Conservation (phyloP, 2,888 invertebrate species). For the Melanostoma mellinum region DNA sequence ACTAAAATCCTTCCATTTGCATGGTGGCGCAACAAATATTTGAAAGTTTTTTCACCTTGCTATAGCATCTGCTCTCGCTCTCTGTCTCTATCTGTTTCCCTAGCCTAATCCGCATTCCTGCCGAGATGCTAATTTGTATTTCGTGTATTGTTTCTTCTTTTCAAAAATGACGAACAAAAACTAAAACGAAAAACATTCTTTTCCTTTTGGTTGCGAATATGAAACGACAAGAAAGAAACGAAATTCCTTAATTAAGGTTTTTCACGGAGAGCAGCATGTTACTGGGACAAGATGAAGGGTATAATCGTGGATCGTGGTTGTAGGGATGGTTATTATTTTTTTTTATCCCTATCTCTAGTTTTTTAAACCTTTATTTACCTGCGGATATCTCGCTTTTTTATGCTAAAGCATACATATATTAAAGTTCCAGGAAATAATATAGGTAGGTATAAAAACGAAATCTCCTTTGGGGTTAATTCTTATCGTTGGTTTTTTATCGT, state of each 20-base stretch:
- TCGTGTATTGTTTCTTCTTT: constrained; percentile 35
- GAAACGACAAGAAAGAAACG: constrained; percentile 26
- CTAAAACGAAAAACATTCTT: no score
- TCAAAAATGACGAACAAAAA: no score
- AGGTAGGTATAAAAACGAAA: constrained; percentile 10
- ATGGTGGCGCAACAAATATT: constrained; percentile 64
- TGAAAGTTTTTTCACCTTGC: constrained; percentile 60
- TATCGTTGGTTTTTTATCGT: constrained; percentile 53
- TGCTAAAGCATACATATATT: constrained; percentile 53
- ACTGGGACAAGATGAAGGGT: constrained; percentile 45
- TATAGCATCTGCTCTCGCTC: background rate
- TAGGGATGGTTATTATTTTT: constrained; percentile 4
- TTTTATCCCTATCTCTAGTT: constrained; percentile 2
- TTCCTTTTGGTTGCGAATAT: constrained; percentile 7
- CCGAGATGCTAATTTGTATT: constrained; percentile 59
- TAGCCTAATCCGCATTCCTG: constrained; percentile 13
- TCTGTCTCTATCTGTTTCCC: no score
- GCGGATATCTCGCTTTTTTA: constrained; percentile 47
- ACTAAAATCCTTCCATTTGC: constrained; percentile 51
- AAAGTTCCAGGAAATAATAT: constrained; percentile 61
- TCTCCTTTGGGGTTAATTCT: constrained; percentile 21
- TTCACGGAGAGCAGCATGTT: constrained; percentile 62
- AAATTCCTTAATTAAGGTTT: constrained; percentile 68
- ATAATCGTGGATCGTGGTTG: constrained; percentile 21
- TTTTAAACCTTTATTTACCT: constrained; percentile 54